Conservation (phyloP, 2,797 vertebrate genomes). For the Muscicapa striata region DNA sequence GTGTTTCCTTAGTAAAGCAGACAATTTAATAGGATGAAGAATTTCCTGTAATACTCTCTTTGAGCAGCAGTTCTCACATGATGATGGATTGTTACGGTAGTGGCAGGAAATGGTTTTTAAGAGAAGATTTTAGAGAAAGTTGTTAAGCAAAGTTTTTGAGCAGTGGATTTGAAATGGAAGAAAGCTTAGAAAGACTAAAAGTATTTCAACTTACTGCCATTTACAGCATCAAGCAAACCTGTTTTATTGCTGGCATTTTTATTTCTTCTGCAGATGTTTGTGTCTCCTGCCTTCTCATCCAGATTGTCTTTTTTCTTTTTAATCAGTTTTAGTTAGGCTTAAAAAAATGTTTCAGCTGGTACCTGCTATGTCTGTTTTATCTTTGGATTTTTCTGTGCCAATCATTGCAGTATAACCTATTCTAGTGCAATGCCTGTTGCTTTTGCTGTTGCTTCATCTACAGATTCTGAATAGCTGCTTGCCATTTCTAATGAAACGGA, state of each 20-base stretch:
- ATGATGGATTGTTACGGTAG: neutral
- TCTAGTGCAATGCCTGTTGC: neutral
- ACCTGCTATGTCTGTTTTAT: neutral
- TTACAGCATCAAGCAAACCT: neutral
- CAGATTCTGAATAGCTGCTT: neutral
- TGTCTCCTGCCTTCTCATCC: neutral
- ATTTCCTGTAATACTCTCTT: neutral
- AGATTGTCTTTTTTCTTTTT: neutral
- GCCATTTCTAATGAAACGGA: neutral
- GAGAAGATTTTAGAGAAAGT: neutral
- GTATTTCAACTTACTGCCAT: neutral
- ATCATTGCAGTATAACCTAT: neutral
- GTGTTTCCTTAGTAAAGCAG: neutral
- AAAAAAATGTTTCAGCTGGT: neutral
- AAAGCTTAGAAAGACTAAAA: neutral
- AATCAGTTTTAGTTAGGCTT: neutral
- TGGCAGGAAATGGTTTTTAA: neutral
- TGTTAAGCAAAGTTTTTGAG: neutral
- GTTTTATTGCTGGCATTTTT: neutral
- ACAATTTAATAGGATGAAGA: neutral
- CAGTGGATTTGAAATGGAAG: neutral
- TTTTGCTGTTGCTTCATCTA: neutral
- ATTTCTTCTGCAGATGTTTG: neutral
- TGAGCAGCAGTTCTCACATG: neutral
- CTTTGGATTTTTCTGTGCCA: neutral